Evolutionary conservation across 2,888 invertebrate genomes (phyloP), one percentile per base, ranked within the genome.

Genomic region (Hyposoter didymator): DNA sequence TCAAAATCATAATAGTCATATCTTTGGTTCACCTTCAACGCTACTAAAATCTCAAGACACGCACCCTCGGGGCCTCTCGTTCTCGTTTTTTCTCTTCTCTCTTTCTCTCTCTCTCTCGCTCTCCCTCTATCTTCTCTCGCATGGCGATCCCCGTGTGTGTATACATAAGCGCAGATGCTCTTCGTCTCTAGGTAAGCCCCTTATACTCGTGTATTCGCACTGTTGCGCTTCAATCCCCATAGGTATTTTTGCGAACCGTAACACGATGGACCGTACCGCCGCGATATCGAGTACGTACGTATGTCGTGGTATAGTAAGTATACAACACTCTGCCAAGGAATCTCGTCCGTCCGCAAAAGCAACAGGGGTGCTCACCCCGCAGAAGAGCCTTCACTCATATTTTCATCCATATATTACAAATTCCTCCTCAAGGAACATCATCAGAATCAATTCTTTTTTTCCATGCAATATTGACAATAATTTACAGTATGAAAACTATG

Each of bases 311-410:
- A 59, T 55, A 78, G 81, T 79, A 39, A 88, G 89, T 72, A 78
- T 79, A 74, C 87, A 87, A 74, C 87, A 87, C 89, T 87, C 88
- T 85, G 87, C 89, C 74, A 76, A 88, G 89, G 90, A 90, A 91
- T 92, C 90, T 91, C 89, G 89, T 89, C 89, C 89, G 88, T 84
- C 88, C 88, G 86, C 76, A 39, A 76, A 66, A 76, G 49, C 49
- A 32, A 14, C 85, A 82, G 82, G 59, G 85, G 82, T 85, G 82
- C 85, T 85, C 85, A 83, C 76, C 76, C 66, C 66, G 52, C 14
- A 66, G 47, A 55, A 14, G 8, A n/a, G 12, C 55, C n/a, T 55
- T 76, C 59, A 69, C 49, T 66, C 64, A 35, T 17, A 35, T 52
- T 52, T 45, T 64, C 17, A 45, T 45, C 28, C n/a, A 10, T 35